Evolutionary conservation across 92 coral and sea anemone species (phyloP).

Genomic region (Pocillopora grandis): DNA sequence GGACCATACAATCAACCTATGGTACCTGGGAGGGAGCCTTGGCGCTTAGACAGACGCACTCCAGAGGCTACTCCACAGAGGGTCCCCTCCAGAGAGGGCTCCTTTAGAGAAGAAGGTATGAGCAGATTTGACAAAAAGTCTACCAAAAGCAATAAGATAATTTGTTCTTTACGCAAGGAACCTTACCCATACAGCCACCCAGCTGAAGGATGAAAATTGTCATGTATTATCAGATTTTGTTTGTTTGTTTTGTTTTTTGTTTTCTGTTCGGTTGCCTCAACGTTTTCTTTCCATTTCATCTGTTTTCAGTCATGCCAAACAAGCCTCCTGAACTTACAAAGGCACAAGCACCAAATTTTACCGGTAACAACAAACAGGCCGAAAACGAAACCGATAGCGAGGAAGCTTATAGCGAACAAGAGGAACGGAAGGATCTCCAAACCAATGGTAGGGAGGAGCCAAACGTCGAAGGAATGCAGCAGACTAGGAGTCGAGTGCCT

Average conservation of each 20-base stretch:
- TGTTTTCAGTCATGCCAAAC: constrained; percentile 17
- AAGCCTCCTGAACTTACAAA: constrained; percentile 39
- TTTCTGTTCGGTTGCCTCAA: too few relatives aligned
- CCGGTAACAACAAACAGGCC: not conserved
- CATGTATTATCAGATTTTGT: too few relatives aligned
- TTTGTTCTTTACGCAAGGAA: too few relatives aligned
- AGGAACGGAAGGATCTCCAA: constrained; percentile 16
- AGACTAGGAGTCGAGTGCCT: constrained; percentile 26
- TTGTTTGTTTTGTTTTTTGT: too few relatives aligned
- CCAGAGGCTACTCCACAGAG: constrained; percentile 33
- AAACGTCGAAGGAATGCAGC: constrained; percentile 14
- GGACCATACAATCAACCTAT: constrained; percentile 49
- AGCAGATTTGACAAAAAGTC: too few relatives aligned
- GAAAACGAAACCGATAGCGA: constrained; percentile 21
- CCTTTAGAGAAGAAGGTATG: constrained; percentile 44
- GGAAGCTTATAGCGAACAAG: constrained; percentile 6
- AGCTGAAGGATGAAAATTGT: not conserved
- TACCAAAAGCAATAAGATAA: too few relatives aligned
- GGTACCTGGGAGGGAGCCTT: constrained; percentile 53
- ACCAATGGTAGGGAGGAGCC: constrained; percentile 27
- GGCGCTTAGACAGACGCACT: constrained; percentile 49
- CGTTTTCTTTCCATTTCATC: not conserved
- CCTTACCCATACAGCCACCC: too few relatives aligned
- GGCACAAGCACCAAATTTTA: constrained; percentile 2
- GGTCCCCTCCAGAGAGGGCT: constrained; percentile 7